A percentile compares a stretch with the other conserved stretches of the same genome.
Conservation (phyloP, 2,113 vertebrate genomes). For the Dasypus novemcinctus region DNA sequence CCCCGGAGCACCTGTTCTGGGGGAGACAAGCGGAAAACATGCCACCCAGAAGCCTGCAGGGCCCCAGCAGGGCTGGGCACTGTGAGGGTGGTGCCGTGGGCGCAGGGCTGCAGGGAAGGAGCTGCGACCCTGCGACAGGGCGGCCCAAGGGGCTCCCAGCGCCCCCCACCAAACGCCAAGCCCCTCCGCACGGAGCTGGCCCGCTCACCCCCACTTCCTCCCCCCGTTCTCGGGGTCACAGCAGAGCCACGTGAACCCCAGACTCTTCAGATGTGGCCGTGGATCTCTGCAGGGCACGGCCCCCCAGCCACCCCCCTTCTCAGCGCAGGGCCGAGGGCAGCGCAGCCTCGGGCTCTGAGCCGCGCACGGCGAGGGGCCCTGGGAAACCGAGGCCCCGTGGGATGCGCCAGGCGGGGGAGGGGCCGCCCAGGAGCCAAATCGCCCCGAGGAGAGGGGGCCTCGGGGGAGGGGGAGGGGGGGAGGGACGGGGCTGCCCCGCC, state of each 20-base stretch:
- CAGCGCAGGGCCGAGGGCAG: too few relatives aligned
- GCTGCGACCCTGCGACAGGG: not conserved
- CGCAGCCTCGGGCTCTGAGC: not conserved
- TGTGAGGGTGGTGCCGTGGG: too few relatives aligned
- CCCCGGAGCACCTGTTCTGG: too few relatives aligned
- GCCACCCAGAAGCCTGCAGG: too few relatives aligned
- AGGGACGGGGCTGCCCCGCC: not conserved
- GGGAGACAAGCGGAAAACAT: too few relatives aligned
- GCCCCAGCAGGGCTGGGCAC: too few relatives aligned
- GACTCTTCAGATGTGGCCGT: rapidly evolving
- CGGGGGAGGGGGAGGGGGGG: not conserved
- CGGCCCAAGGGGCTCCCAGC: rapidly evolving
- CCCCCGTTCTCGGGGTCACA: rapidly evolving
- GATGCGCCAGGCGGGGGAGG: not conserved
- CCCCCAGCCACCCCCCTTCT: too few relatives aligned
- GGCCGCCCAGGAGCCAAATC: rapidly evolving
- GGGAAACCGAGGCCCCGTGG: too few relatives aligned
- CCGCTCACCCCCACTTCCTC: too few relatives aligned
- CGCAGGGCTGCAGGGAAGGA: too few relatives aligned
- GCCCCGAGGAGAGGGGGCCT: not conserved
- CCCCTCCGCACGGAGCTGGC: not conserved
- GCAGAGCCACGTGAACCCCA: not conserved
- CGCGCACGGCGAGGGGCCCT: rapidly evolving
- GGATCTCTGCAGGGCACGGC: not conserved
- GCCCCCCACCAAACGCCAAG: rapidly evolving